phyloP scores from a whole-genome alignment of 37 sponge, comb jelly and placozoan genomes.

The Beroe forskalii region DNA sequence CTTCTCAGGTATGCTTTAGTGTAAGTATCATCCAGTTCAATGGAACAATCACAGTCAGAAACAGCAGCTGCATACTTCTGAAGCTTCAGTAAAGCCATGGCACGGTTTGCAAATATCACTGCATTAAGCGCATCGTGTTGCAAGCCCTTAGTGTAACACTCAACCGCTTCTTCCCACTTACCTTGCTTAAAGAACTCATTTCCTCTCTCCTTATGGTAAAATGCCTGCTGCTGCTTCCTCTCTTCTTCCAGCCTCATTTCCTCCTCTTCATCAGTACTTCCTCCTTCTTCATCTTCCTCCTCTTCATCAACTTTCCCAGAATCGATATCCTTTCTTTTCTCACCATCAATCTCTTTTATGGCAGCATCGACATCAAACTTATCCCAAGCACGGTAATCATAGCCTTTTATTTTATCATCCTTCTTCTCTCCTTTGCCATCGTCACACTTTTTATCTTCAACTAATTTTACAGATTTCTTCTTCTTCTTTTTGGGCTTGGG shows the following conservation, averaged over 20 bases:
- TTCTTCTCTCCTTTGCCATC: conserved; percentile 21
- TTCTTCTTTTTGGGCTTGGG: conserved; percentile 60
- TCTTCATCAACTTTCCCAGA: conserved; percentile 64
- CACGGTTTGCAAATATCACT: conserved; percentile 86
- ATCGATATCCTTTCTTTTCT: conserved; percentile 55
- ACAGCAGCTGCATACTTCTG: conserved; percentile 72
- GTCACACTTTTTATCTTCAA: neutral
- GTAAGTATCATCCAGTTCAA: conserved; percentile 60
- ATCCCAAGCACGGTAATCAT: conserved; percentile 94
- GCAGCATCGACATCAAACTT: conserved; percentile 92
- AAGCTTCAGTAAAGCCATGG: conserved; percentile 90
- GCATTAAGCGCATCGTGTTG: conserved; percentile 78
- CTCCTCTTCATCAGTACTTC: conserved; percentile 41
- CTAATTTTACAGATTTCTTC: conserved; percentile 42
- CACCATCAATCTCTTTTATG: conserved; percentile 68
- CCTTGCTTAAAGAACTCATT: conserved; percentile 82
- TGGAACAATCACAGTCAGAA: conserved; percentile 49
- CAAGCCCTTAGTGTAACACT: conserved; percentile 81
- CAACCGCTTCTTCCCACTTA: conserved; percentile 81
- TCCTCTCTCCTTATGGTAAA: conserved; percentile 85
- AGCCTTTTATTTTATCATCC: conserved; percentile 75
- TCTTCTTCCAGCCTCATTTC: neutral
- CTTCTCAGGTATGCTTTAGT: conserved; percentile 51
- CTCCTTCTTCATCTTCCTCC: conserved; percentile 66
- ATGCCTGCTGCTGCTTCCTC: conserved; percentile 70